Base-by-base conservation (phyloP, 2,797 vertebrate species). In the Liparis tanakae region DNA sequence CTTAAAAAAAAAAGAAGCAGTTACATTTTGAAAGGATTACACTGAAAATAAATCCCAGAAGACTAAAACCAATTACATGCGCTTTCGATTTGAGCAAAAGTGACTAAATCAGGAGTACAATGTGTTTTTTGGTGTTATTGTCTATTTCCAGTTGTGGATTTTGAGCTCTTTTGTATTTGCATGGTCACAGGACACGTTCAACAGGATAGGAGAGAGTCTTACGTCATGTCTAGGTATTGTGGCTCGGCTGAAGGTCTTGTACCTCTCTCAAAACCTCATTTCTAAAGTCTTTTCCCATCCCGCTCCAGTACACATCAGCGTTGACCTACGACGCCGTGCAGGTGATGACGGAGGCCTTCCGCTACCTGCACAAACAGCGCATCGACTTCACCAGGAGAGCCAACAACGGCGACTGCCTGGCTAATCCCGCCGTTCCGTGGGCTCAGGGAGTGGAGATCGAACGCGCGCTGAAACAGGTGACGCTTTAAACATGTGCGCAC, bases 311-410 rank as follows among this genome's bases (percentile, higher is more conserved):
- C 84, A 99, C 97, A 7, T 99, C 98, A 36, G 98, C 98, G 48
- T 85, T 99, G 93, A 99, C 98, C 15, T 99, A 98, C 46, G 98
- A 99, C 18, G 97, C 98, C 0, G 98, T 99, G 36, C 97, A 99
- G 94, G 98, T 99, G 88, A 99, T 99, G 97, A 98, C 97, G 0
- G 97, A 99, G 91, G 98, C 98, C 18, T 99, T 99, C 87, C 96
- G 97, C 66, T 97, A 97, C 89, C 94, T 99, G 33, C 95, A 98
- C 75, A 99, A 98, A 80, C 97, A 99, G 80, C 95, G 96, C 80
- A 98, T 99, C 59, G 97, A 99, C 91, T 98, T 99, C 84, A 97
- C 97, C 62, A 94, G 97, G 81, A 94, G 97, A 76, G 97, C 97
- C 59, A 99, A 98, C 85, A 98, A 95, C 0, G 98, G 98, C 13